These are phyloP conservation scores for Amyelois transitella DNA, from an alignment of 1,140 invertebrate species.

Conservation along the genomic window DNA sequence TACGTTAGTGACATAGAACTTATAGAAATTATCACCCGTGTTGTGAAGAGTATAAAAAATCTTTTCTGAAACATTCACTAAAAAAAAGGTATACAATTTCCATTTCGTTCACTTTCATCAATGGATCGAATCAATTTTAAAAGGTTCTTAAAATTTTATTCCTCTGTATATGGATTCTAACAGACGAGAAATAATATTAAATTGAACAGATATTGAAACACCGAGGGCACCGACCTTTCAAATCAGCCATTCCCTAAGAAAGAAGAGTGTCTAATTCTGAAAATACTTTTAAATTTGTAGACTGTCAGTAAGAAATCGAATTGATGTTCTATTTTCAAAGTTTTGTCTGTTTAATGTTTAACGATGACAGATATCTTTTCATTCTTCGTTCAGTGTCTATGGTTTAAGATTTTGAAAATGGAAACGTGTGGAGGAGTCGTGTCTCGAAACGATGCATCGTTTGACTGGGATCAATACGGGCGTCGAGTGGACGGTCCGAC, in stretches of 20 bases:
- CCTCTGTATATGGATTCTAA: too few species aligned
- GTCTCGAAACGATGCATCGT: constrained; percentile 12
- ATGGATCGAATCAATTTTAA: too few species aligned
- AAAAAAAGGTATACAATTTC: too few species aligned
- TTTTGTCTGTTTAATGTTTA: not conserved
- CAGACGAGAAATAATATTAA: not conserved
- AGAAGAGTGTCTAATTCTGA: not conserved
- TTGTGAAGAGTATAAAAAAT: too few species aligned
- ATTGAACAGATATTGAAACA: not conserved
- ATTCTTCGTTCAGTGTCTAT: not conserved
- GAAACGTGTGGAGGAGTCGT: not conserved
- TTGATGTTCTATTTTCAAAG: too few species aligned
- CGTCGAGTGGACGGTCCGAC: constrained; percentile 33
- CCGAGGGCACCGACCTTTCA: not conserved
- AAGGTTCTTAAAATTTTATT: too few species aligned
- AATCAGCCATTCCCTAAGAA: not conserved
- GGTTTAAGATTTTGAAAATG: constrained; percentile 1
- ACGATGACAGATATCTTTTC: not conserved
- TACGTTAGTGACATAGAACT: too few species aligned
- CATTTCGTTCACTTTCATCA: too few species aligned
- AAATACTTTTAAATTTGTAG: too few species aligned
- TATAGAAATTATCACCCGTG: too few species aligned
- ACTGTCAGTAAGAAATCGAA: too few species aligned
- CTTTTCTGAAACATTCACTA: too few species aligned
- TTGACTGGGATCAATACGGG: constrained; percentile 31